Percentiles rank a stretch among this genome's conserved stretches.
Conservation (phyloP, 2,888 invertebrate genomes). For the Allacma fusca region DNA sequence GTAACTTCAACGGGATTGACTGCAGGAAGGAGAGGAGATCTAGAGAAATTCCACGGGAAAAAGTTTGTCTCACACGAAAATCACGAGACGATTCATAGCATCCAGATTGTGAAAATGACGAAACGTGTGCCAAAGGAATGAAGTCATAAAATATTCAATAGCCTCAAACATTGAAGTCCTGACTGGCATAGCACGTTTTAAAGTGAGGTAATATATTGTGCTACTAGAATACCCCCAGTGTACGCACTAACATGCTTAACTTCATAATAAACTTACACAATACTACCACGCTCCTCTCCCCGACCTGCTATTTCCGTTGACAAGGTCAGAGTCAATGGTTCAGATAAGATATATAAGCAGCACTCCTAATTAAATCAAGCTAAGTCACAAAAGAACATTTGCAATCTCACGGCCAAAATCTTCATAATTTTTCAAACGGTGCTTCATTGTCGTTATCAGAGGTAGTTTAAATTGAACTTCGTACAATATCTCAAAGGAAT, state of each 20-base stretch:
- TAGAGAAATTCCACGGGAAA: neutral
- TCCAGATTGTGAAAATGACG: neutral
- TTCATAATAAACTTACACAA: neutral
- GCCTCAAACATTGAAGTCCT: neutral
- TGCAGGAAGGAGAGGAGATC: too few relatives aligned
- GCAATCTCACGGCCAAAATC: neutral
- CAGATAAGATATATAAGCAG: neutral
- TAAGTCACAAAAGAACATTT: neutral
- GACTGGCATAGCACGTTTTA: neutral
- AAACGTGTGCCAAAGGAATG: conserved; percentile 4
- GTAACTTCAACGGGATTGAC: too few relatives aligned
- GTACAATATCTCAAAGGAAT: too few relatives aligned
- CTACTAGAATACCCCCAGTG: too few relatives aligned
- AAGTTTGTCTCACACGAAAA: neutral
- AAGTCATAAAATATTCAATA: neutral
- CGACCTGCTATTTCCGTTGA: neutral
- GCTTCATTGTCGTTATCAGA: neutral
- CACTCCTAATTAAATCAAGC: neutral
- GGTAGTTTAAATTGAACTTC: too few relatives aligned
- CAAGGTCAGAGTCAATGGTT: conserved; percentile 7
- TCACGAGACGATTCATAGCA: neutral
- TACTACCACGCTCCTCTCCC: neutral
- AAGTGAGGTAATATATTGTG: too few relatives aligned
- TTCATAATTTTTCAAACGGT: neutral
- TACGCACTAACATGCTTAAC: neutral